phyloP scores from a whole-genome alignment of 2,797 vertebrate genomes.

The Coilia nasus region DNA sequence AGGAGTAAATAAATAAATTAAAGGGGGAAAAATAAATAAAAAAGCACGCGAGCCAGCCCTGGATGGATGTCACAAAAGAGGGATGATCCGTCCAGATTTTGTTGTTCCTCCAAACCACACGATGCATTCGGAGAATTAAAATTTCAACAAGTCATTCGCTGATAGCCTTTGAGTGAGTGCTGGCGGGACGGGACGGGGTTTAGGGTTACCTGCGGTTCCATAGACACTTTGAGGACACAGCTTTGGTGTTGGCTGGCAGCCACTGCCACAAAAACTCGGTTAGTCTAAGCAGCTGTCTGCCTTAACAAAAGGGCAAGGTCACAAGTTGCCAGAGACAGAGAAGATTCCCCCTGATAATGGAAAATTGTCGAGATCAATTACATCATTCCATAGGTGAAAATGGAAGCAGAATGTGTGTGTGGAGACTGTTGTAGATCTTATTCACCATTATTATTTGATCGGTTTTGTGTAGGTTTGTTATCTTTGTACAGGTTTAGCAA shows the following conservation, averaged over 20 bases:
- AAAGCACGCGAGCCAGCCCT: conserved; percentile 62
- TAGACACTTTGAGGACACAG: conserved; percentile 71
- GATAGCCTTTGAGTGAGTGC: conserved; percentile 73
- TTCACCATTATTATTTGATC: neutral
- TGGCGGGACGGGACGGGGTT: conserved; percentile 62
- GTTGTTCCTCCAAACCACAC: conserved; percentile 79
- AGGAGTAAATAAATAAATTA: conserved; percentile 75
- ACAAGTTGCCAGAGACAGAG: conserved; percentile 60
- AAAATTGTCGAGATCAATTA: conserved; percentile 48
- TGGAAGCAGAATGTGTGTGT: neutral
- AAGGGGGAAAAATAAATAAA: conserved; percentile 74
- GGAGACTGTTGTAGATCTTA: neutral
- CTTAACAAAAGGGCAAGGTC: conserved; percentile 62
- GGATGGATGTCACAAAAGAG: conserved; percentile 69
- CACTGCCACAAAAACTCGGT: conserved; percentile 66
- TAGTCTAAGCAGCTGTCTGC: conserved; percentile 63
- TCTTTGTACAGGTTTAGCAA: neutral
- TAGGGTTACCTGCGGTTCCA: conserved; percentile 80
- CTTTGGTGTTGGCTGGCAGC: conserved; percentile 71
- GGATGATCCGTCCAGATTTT: conserved; percentile 75
- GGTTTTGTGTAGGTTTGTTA: neutral
- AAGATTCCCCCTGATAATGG: conserved; percentile 27
- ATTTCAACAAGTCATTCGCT: conserved; percentile 83
- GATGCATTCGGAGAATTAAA: conserved; percentile 85
- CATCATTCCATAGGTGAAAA: conserved; percentile 23